A percentile compares a stretch with the other conserved stretches of the same genome.
Evolutionary conservation across 2,888 invertebrate species (phyloP).

Genomic region (Erebia ligea): DNA sequence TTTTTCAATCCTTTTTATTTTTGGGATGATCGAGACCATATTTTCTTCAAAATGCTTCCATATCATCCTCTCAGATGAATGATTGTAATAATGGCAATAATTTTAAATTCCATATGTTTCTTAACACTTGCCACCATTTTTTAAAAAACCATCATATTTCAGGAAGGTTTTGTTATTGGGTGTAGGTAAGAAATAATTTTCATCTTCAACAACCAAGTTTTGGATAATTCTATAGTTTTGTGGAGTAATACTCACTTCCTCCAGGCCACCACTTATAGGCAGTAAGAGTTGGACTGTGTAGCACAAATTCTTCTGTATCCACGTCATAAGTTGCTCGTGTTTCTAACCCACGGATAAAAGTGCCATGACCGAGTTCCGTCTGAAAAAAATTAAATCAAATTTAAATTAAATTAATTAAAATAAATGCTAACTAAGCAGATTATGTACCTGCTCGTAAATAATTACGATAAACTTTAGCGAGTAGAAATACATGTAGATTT

Average conservation of each 20-base stretch:
- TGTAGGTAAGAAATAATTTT: too few species aligned
- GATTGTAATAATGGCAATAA: too few species aligned
- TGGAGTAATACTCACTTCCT: constrained; percentile 86
- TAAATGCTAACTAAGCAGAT: not conserved
- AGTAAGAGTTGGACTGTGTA: constrained; percentile 93
- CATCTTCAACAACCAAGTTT: not conserved
- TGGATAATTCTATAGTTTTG: not conserved
- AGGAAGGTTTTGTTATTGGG: too few species aligned
- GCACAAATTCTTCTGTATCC: constrained; percentile 91
- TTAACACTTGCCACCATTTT: too few species aligned
- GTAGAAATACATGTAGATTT: too few species aligned
- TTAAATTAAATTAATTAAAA: not conserved
- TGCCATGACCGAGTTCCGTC: constrained; percentile 98
- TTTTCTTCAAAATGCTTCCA: too few species aligned
- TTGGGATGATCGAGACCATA: too few species aligned
- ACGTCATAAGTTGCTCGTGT: constrained; percentile 96
- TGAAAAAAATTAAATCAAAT: constrained; percentile 56
- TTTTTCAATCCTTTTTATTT: too few species aligned
- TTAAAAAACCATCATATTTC: too few species aligned
- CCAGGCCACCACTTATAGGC: constrained; percentile 99
- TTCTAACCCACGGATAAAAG: constrained; percentile 95
- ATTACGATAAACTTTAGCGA: too few species aligned
- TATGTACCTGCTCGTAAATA: not conserved
- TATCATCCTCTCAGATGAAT: too few species aligned
- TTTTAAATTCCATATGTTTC: too few species aligned